Evolutionary conservation across 2,797 vertebrate species (phyloP), one percentile per base, ranked within the genome.

Genomic region (Naso thynnoides): DNA sequence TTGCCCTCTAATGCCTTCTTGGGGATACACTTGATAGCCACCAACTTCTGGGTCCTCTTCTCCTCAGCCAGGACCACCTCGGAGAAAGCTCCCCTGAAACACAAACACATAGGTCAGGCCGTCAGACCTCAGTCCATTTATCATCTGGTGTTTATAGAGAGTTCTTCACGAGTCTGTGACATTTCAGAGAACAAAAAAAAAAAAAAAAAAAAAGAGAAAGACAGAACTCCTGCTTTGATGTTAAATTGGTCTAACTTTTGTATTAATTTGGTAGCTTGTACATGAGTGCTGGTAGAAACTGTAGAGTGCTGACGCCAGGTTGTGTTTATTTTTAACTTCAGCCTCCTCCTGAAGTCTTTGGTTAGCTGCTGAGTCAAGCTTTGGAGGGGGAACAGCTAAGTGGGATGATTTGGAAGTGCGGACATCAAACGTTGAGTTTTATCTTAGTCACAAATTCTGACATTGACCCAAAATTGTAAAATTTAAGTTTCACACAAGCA

Each of bases 31-130:
- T 99, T 99, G 91, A 99, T 95, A 44, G 98, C 98, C 89, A 99
- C 97, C 72, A 99, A 84, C 87, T 94, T 97, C 91, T 85, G 95
- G 0, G 96, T 98, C 56, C 90, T 95, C 90, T 96, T 98, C 90
- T 99, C 97, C 88, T 99, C 97, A 0, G 97, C 98, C 86, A 99
- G 95, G 85, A 98, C 95, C 78, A 99, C 98, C 92, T 99, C 97
- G 0, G 97, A 99, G 92, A 99, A 99, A 16, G 97, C 97, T 7
- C 97, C 97, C 67, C 97, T 98, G 93, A 81, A 92, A 90, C 72
- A 86, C 58, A 91, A 83, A 81, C 60, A 82, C 45, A 76, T n/a
- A 31, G 49, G 57, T 56, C 68, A 80, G 66, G 18, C 33, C 6
- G 55, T 78, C 23, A 64, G 71, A 59, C 47, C 18, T 21, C 16